Base-by-base conservation (phyloP, 1,140 invertebrate genomes). In the Helicoverpa armigera region DNA sequence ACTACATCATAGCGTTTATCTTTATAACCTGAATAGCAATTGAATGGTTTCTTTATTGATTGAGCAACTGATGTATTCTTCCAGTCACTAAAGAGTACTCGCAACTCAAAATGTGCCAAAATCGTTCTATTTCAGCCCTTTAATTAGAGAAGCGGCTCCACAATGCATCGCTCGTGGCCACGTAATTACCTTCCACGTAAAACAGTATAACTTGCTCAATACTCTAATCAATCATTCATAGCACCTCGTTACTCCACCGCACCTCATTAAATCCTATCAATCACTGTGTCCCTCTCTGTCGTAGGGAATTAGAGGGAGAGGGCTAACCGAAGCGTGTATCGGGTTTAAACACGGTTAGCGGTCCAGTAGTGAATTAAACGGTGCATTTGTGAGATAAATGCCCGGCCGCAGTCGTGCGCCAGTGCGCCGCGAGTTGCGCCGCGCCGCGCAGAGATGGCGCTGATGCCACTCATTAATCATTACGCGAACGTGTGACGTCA, bases 301-400 rank as follows among this genome's bases (percentile, higher is more conserved):
- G 12, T 50, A 70, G 50, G 35, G 13, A 48, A 75, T 75, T 58
- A 79, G 72, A 77, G 14, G 18, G 51, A 54, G 80, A 63, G 14
- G 48, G 51, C 23, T 67, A 31, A 12, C 14, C 53, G 16, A 70
- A 80, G 35, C 60, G 61, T 80, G 65, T 80, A 80, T 76, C 48
- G 65, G 60, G 51, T 69, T 60, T 78, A 79, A 81, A 82, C 60
- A 78, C 56, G n/a, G 81, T 79, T 77, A 65, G 74, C 63, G 79
- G 81, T 72, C 84, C 65, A 56, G 82, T 81, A 81, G 81, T 85
- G 86, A 88, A 88, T 88, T 88, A 88, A 88, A 83, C 86, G 86
- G 82, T 85, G 86, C 87, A 89, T 88, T 89, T 87, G 85, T 65
- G 79, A 84, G 83, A 89, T 85, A 86, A 88, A 89, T 88, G 86